Evolutionary conservation across 2,113 vertebrate species (phyloP).

Genomic region (Megaceryle maxima): DNA sequence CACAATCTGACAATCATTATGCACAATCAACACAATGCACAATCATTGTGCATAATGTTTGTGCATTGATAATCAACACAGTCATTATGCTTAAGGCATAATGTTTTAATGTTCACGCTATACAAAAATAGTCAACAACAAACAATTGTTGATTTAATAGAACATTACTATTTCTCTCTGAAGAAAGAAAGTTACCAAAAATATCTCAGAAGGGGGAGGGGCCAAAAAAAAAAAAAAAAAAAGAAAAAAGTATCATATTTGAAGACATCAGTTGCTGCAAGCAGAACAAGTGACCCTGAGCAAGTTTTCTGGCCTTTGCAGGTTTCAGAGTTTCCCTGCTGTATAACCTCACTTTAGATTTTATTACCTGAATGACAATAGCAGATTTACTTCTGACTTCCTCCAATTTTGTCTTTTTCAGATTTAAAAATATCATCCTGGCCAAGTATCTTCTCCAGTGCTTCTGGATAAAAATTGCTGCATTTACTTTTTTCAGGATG

Average conservation of each 20-base stretch:
- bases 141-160: not conserved
- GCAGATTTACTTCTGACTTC: conserved; percentile 75
- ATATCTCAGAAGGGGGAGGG: not conserved
- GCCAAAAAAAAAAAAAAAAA: no score
- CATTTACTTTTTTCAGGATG: conserved; percentile 57
- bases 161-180: not conserved
- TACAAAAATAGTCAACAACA: not conserved
- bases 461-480: conserved; percentile 81
- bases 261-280: not conserved
- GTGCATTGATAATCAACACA: not conserved
- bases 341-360: not conserved
- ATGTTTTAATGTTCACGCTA: not conserved
- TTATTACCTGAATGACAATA: conserved; percentile 82
- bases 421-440: conserved; percentile 60
- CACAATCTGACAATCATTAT: not conserved
- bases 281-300: not conserved
- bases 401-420: conserved; percentile 67
- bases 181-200: not conserved
- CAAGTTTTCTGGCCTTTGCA: not conserved
- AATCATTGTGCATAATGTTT: no score
- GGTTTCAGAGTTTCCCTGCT: not conserved
- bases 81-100: not conserved
- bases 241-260: not conserved
- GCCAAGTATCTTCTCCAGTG: conserved; percentile 79
- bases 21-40: no score